Evolutionary conservation across 2,888 invertebrate genomes (phyloP).

Genomic region (Agapostemon virescens): DNA sequence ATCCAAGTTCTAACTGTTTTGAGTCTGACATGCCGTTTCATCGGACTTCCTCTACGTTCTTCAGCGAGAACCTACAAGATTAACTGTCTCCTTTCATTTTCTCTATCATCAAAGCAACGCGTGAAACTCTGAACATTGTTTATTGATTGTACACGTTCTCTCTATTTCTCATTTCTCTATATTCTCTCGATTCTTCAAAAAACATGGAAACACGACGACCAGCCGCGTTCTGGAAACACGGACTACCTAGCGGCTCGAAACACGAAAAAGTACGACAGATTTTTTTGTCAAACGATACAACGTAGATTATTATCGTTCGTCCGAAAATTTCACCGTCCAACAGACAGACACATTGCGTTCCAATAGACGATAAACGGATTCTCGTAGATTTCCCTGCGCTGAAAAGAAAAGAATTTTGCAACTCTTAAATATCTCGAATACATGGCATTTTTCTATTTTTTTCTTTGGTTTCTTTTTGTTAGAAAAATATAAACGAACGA

Average conservation of each 20-base stretch:
- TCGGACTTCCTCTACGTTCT: slow-evolving; percentile 52
- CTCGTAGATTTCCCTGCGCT: not conserved
- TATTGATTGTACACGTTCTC: slow-evolving; percentile 33
- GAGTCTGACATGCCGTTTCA: slow-evolving; percentile 54
- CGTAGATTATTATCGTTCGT: not conserved
- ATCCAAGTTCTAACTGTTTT: slow-evolving; percentile 71
- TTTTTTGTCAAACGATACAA: not conserved
- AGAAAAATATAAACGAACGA: not conserved
- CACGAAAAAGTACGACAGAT: slow-evolving; percentile 5
- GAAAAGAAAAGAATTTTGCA: no score
- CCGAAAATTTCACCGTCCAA: not conserved
- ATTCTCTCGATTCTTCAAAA: slow-evolving; percentile 8
- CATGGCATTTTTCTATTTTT: no score
- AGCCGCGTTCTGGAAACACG: not conserved
- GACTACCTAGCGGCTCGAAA: slow-evolving; percentile 6
- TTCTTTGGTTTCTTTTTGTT: not conserved
- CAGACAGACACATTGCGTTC: not conserved
- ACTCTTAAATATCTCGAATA: no score
- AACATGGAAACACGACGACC: slow-evolving; percentile 29
- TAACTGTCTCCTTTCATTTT: slow-evolving; percentile 34
- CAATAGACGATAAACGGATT: not conserved
- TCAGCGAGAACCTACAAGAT: slow-evolving; percentile 50
- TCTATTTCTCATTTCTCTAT: slow-evolving; percentile 21
- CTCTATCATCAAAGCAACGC: slow-evolving; percentile 50
- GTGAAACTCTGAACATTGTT: slow-evolving; percentile 46